Percentiles rank a stretch among this genome's conserved stretches.
phyloP scores from a whole-genome alignment of 2,113 vertebrate species.

The Hyperopisus bebe region DNA sequence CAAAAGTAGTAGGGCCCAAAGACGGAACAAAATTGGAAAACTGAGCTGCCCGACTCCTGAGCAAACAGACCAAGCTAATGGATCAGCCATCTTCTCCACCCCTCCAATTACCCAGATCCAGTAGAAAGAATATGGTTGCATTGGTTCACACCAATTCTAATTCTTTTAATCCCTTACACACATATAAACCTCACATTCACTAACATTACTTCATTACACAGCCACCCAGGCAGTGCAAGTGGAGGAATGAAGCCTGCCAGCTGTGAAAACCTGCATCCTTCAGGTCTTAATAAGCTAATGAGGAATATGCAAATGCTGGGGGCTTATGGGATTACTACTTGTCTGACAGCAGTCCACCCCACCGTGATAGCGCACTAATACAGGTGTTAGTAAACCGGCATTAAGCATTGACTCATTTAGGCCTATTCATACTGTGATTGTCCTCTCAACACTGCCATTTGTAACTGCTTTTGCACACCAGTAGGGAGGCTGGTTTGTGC shows the following conservation, averaged over 20 bases:
- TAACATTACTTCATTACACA: conserved; percentile 67
- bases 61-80: conserved; percentile 81
- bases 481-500: conserved; percentile 52
- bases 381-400: conserved; percentile 75
- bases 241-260: conserved; percentile 59
- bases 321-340: conserved; percentile 81
- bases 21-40: conserved; percentile 73
- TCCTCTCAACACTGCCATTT: conserved; percentile 52
- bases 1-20: conserved; percentile 62
- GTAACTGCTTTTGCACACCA: conserved; percentile 47
- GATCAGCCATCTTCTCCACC: conserved; percentile 75
- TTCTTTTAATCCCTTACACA: conserved; percentile 77
- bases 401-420: conserved; percentile 58
- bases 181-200: conserved; percentile 77
- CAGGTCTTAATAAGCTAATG: conserved; percentile 75
- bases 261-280: conserved; percentile 67
- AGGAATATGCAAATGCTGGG: conserved; percentile 74
- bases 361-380: conserved; percentile 59
- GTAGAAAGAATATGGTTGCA: conserved; percentile 68
- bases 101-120: conserved; percentile 79
- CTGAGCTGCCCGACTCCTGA: conserved; percentile 64
- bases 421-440: conserved; percentile 55
- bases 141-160: conserved; percentile 72
- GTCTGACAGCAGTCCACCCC: conserved; percentile 64
- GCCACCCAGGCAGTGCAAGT: conserved; percentile 84